Evolutionary conservation across 2,888 invertebrate genomes (phyloP), one percentile per base, ranked within the genome.

Genomic region (Lasioglossum oenotherae): DNA sequence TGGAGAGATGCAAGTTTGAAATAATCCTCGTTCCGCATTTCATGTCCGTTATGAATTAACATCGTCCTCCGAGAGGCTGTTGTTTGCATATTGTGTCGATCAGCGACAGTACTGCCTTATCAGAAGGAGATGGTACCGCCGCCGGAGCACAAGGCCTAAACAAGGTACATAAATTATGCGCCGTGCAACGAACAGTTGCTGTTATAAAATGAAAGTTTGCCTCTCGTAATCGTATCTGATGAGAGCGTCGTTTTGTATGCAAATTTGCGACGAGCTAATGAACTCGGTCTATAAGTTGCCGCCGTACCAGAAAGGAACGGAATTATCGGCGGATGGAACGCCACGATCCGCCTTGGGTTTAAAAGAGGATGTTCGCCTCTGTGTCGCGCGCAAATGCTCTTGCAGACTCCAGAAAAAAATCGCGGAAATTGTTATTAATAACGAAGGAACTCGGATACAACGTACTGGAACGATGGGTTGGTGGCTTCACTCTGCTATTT

Each of bases 231-330:
- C 86, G 85, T 85, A 89, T 88, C 86, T 82, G 86, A 87, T 85
- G 84, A 77, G 84, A 67, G 69, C 53, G 73, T 82, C 89, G 86
- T 90, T 91, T 89, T 89, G 81, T 81, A 90, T 91, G 91, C 87
- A 90, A 91, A 91, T 91, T 74, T 86, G 76, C 79, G 67, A 81
- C 82, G 78, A 87, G 80, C 81, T 91, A 90, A 91, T 89, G 90
- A 90, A 84, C 85, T 88, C 84, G 71, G 86, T 81, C 86, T 85
- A 71, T 82, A 87, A 84, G 77, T 84, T 49, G 44, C 64, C 31
- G 53, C 4, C 64, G 46, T 27, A 35, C 74, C 38, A 53, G 31
- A 57, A 67, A 67, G 71, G 46, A 60, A 73, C 57, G 27, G 67
- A 82, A 81, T 80, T 82, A 82, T 81, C 86, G 74, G 64, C 57